Evolutionary conservation across 2,888 invertebrate genomes (phyloP).

Genomic region (Allacma fusca): DNA sequence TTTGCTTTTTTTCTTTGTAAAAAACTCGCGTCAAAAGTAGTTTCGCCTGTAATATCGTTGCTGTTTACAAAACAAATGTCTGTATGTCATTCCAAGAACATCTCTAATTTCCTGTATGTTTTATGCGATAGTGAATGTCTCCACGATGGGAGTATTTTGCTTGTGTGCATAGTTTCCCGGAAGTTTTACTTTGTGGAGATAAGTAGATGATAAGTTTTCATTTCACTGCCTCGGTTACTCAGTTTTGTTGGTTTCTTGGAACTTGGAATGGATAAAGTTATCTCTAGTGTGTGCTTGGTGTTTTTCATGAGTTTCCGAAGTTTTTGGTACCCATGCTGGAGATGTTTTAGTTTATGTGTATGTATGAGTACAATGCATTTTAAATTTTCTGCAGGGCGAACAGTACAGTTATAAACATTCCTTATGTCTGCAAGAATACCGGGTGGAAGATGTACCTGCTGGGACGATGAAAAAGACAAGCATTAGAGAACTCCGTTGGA

Average conservation of each 20-base stretch:
- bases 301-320: background rate
- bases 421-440: constrained; percentile 83
- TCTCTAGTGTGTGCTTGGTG: background rate
- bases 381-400: constrained; percentile 71
- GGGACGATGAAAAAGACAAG: constrained; percentile 69
- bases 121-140: background rate
- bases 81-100: too few relatives aligned
- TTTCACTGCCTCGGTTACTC: constrained; percentile 14
- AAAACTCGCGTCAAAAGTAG: background rate
- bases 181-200: background rate
- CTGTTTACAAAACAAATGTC: too few relatives aligned
- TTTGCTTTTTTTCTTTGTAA: background rate
- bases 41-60: background rate
- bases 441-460: constrained; percentile 79
- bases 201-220: constrained; percentile 2
- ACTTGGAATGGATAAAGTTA: background rate
- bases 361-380: background rate
- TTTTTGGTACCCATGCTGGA: background rate
- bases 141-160: background rate
- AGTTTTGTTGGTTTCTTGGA: background rate
- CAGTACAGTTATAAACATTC: constrained; percentile 91
- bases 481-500: constrained; percentile 77
- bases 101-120: background rate
- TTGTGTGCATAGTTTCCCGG: constrained; percentile 9
- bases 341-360: background rate